These are phyloP conservation scores for Hydrophis major DNA, from an alignment of 2,797 vertebrate species.

Conservation along the genomic window DNA sequence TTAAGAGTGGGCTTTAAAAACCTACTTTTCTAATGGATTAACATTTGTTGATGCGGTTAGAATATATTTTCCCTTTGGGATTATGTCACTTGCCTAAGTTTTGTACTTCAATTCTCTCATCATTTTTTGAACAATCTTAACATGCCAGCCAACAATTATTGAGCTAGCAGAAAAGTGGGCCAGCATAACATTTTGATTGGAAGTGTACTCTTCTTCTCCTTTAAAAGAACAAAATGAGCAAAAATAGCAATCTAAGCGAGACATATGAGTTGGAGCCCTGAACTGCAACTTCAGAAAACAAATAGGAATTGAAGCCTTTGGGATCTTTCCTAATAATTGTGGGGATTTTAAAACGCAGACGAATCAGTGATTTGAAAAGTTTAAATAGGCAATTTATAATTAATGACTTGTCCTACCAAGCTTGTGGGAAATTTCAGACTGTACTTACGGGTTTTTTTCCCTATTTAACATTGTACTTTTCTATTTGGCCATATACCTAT, in stretches of 20 bases:
- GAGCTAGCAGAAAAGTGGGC: background rate
- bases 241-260: background rate
- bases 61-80: constrained; percentile 23
- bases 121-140: background rate
- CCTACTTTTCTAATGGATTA: background rate
- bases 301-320: background rate
- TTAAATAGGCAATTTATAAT: background rate
- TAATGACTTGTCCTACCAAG: background rate
- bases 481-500: background rate
- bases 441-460: background rate
- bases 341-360: background rate
- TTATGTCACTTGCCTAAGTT: constrained; percentile 3
- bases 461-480: background rate
- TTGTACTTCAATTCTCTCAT: background rate
- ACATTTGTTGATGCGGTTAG: background rate
- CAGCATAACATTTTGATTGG: background rate
- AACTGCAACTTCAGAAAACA: background rate
- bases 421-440: constrained; percentile 1
- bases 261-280: background rate
- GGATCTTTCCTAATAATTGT: background rate
- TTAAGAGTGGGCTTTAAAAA: background rate
- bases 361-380: background rate
- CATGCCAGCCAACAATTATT: background rate
- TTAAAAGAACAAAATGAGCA: background rate
- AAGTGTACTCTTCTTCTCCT: background rate